Conservation (phyloP, 2,888 invertebrate species). For the Palloptera scutellata region DNA sequence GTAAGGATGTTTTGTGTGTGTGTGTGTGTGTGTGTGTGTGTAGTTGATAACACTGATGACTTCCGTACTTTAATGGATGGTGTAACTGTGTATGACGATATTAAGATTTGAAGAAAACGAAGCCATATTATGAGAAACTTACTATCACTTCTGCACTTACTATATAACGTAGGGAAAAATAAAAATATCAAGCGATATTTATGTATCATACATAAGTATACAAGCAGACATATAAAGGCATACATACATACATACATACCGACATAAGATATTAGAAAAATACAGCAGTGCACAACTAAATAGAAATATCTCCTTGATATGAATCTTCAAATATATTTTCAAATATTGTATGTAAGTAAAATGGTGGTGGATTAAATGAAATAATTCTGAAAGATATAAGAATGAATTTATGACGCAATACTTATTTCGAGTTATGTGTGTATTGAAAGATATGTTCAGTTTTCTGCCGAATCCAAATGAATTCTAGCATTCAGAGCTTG, state of each 20-base stretch:
- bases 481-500: too few relatives aligned
- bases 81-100: neutral
- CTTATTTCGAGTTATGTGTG: too few relatives aligned
- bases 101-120: neutral
- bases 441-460: too few relatives aligned
- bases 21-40: neutral
- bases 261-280: constrained; percentile 1
- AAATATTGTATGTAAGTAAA: too few relatives aligned
- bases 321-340: too few relatives aligned
- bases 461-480: too few relatives aligned
- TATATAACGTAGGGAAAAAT: neutral
- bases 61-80: neutral
- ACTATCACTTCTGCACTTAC: neutral
- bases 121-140: neutral
- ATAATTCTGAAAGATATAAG: too few relatives aligned
- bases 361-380: too few relatives aligned
- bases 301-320: too few relatives aligned
- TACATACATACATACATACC: constrained; percentile 4
- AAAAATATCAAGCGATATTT: too few relatives aligned
- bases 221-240: constrained; percentile 30
- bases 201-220: constrained; percentile 6
- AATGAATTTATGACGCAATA: too few relatives aligned
- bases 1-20: neutral
- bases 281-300: neutral
- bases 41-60: neutral